These are phyloP conservation scores for Parelbella ahira DNA, from an alignment of 2,888 invertebrate species.

Conservation along the genomic window DNA sequence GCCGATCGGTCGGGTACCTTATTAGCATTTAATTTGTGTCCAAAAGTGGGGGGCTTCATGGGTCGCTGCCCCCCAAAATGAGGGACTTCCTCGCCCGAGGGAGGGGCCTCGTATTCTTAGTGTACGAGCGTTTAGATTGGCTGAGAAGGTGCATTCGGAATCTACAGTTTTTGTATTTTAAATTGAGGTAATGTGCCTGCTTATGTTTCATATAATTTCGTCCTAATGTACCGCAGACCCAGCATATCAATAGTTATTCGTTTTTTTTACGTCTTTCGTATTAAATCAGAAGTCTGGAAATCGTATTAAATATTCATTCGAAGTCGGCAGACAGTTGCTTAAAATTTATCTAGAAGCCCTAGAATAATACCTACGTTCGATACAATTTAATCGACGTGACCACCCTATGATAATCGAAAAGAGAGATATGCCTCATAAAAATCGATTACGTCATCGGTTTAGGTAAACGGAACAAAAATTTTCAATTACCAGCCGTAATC, in stretches of 20 bases:
- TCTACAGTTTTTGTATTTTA: slow-evolving; percentile 11
- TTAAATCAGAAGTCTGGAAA: too few species aligned
- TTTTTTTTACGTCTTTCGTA: too few species aligned
- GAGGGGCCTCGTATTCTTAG: slow-evolving; percentile 44
- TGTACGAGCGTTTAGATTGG: slow-evolving; percentile 45
- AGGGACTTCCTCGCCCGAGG: slow-evolving; percentile 73
- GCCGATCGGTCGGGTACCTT: slow-evolving; percentile 52
- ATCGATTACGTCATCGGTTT: slow-evolving; percentile 17
- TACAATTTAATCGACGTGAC: too few species aligned
- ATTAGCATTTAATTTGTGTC: slow-evolving; percentile 77
- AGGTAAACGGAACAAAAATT: slow-evolving; percentile 21
- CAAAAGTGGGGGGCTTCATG: slow-evolving; percentile 71
- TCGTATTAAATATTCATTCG: too few species aligned
- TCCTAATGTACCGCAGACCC: too few species aligned
- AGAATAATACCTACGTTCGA: too few species aligned
- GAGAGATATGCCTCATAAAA: too few species aligned
- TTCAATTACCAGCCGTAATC: slow-evolving; percentile 37
- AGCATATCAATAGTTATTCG: too few species aligned
- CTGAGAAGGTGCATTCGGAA: slow-evolving; percentile 35
- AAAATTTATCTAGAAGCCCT: too few species aligned
- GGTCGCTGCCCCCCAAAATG: slow-evolving; percentile 74
- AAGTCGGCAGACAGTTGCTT: too few species aligned
- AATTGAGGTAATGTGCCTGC: slow-evolving; percentile 8
- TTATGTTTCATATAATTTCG: slow-evolving; percentile 1
- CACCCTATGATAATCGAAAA: too few species aligned